phyloP scores from a whole-genome alignment of 2,113 vertebrate species.

The Equus quagga region DNA sequence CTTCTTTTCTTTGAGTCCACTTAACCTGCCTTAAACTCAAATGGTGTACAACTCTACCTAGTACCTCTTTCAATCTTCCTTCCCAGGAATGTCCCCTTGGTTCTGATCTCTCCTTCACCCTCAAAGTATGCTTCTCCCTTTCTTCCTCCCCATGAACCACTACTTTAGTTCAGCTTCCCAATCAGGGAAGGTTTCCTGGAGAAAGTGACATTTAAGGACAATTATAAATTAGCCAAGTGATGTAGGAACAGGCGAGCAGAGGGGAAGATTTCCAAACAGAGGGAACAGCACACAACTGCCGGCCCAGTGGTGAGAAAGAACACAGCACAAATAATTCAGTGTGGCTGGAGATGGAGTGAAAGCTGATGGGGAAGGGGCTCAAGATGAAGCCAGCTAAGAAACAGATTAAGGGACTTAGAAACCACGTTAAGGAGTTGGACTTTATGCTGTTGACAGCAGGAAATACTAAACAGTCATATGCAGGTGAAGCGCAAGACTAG shows the following conservation, averaged over 20 bases:
- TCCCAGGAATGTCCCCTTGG: neutral
- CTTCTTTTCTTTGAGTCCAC: neutral
- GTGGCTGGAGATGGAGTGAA: neutral
- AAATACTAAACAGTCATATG: neutral
- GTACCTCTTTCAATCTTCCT: neutral
- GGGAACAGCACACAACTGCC: neutral
- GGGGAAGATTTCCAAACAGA: neutral
- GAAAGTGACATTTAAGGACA: neutral
- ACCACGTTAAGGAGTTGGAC: neutral
- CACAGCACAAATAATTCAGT: neutral
- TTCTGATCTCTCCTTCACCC: neutral
- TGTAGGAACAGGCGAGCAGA: neutral
- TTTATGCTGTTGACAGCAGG: neutral
- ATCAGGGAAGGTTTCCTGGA: neutral
- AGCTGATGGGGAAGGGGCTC: neutral
- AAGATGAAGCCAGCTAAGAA: neutral
- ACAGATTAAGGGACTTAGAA: neutral
- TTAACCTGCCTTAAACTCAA: neutral
- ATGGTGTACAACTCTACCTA: neutral
- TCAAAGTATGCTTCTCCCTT: neutral
- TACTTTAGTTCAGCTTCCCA: neutral
- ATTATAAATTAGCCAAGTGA: neutral
- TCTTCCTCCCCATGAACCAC: neutral
- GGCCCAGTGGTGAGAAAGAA: neutral
- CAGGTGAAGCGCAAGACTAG: neutral